Base-by-base conservation (phyloP, 2,797 vertebrate species). In the Malacoctenus gilli region DNA sequence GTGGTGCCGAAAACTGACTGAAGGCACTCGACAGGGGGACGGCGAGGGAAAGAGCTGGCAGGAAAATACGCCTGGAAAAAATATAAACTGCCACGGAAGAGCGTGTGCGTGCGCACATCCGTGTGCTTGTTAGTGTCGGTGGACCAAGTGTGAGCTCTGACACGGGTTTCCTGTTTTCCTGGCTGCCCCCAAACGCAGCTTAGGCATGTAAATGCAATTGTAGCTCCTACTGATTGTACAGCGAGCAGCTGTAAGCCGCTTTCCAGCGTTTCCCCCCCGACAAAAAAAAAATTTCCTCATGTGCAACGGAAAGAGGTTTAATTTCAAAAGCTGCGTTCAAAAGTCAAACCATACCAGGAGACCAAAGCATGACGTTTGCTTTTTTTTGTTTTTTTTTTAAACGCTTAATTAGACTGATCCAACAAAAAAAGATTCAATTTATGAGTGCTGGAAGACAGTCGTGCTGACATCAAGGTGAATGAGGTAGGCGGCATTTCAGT, bases 1-100 rank as follows among this genome's bases (percentile, higher is more conserved):
- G 13, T 73, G 62, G 75, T 47, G 70, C 3, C 72, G 51, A 56
- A n/a, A 21, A 53, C 48, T 55, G 58, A 46, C 39, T 44, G 12
- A 30, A 48, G 34, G 35, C 11, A 4, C 19, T 21, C 30, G 31
- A 75, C 56, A 22, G 41, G 70, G n/a, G 41, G 55, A 23, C 22
- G 16, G 25, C 32, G 8, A 51, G 23, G 8, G 54, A 23, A 59
- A 69, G 36, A 54, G 50, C 39, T 11, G 10, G 13, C 25, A 31
- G 59, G 64, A 34, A 32, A 16, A n/a, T n/a, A n/a, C n/a, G n/a
- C n/a, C n/a, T n/a, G n/a, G 30, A 15, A 40, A 40, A 25, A n/a
- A n/a, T n/a, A n/a, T 28, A 28, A 28, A 28, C 6, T 1, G 5
- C 25, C 25, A 28, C n/a, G n/a, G n/a, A 28, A 28, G 25, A 9